These are phyloP conservation scores for Fukomys damarensis DNA, from an alignment of 2,113 vertebrate species.

Conservation along the genomic window DNA sequence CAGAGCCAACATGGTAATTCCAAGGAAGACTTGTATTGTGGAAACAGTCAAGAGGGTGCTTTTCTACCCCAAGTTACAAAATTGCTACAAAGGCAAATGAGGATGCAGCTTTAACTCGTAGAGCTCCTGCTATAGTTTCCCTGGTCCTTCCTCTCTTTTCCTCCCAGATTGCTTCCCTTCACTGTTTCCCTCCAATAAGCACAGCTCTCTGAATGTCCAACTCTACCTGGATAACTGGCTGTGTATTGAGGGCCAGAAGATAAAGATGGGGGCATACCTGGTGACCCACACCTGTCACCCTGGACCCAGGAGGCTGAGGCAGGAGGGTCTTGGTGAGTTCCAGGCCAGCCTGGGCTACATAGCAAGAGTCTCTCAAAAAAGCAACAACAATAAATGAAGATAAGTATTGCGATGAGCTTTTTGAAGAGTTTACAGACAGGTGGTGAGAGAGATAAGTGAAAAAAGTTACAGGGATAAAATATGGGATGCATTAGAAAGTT, in stretches of 20 bases:
- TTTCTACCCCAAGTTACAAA: not conserved
- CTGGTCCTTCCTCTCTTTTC: not conserved
- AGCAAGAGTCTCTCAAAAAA: not conserved
- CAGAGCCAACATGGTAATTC: not conserved
- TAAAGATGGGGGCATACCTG: not conserved
- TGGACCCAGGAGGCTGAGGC: not conserved
- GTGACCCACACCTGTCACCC: not conserved
- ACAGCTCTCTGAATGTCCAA: not conserved
- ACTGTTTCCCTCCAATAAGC: not conserved
- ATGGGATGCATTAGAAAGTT: not conserved
- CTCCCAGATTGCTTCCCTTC: not conserved
- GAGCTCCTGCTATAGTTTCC: not conserved
- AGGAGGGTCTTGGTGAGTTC: not conserved
- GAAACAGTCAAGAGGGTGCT: not conserved
- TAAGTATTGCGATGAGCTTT: not conserved
- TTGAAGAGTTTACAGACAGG: not conserved
- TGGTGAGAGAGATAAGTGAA: slow-evolving; percentile 14
- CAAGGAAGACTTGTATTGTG: not conserved
- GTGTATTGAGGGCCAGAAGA: not conserved
- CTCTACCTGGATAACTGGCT: not conserved
- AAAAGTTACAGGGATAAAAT: slow-evolving; percentile 6
- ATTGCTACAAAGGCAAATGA: not conserved
- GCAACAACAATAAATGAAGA: not conserved
- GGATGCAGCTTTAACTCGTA: not conserved
- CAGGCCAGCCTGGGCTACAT: not conserved